Percentiles rank a stretch among this genome's conserved stretches.
These are phyloP conservation scores for Heteromyza rotundicornis DNA, from an alignment of 2,888 invertebrate species.

Conservation along the genomic window DNA sequence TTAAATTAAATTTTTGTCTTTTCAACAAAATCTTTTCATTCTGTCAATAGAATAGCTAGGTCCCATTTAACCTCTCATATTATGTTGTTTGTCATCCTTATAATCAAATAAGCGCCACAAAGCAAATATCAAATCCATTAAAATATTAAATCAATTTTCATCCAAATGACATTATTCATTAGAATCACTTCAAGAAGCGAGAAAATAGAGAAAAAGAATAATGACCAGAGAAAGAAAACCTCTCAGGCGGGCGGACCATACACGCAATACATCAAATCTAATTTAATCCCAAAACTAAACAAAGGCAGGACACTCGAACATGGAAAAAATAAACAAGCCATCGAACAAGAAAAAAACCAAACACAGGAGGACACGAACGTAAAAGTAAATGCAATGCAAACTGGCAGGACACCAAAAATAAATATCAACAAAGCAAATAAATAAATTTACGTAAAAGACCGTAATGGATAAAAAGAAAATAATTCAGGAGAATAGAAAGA, in stretches of 20 bases:
- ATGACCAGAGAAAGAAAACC: neutral
- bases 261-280: neutral
- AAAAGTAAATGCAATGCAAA: neutral
- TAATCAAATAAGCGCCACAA: too few relatives aligned
- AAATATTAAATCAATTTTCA: conserved; percentile 1
- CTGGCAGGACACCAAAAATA: neutral
- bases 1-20: too few relatives aligned
- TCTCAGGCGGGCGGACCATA: too few relatives aligned
- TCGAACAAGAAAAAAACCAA: neutral
- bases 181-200: too few relatives aligned
- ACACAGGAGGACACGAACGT: neutral
- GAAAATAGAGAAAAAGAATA: neutral
- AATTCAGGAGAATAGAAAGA: neutral
- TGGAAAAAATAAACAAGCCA: too few relatives aligned
- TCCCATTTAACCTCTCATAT: too few relatives aligned
- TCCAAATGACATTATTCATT: neutral
- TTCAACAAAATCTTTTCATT: too few relatives aligned
- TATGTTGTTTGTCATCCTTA: too few relatives aligned
- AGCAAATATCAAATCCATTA: too few relatives aligned
- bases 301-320: neutral
- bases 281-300: conserved; percentile 5
- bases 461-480: neutral
- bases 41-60: too few relatives aligned
- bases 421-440: neutral
- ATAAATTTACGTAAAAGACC: neutral